Base-by-base conservation (phyloP, 2,113 vertebrate genomes). In the Pelusios castaneus region DNA sequence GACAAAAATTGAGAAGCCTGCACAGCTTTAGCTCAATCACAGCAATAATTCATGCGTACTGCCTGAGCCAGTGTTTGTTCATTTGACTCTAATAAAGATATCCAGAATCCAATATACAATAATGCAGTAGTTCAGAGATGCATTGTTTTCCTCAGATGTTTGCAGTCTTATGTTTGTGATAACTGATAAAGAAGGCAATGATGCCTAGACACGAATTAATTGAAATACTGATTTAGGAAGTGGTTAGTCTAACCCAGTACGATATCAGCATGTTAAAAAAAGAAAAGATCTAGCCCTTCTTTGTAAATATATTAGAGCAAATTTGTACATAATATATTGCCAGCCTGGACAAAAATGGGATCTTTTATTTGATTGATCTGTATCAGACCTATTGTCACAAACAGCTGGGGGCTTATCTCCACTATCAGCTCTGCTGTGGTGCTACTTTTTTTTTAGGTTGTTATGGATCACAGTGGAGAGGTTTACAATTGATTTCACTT, bases 191-290 rank as follows among this genome's bases (percentile, higher is more conserved):
- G 29, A 19, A 2, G 10, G 4, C 47, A 92, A n/a, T 47, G 58
- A 85, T 82, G 5, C 17, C 58, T 91, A 56, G 77, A 90, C 51
- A 80, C 16, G 3, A 91, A 87, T 93, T 87, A 92, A 89, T 47
- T 88, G 31, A 90, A 90, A 95, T 86, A 84, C 8, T 80, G 70
- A 88, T 83, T 85, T 83, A 97, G 49, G 21, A 96, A 90, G 13
- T 78, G 29, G 10, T 60, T 94, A 89, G 29, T 19, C 45, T 87
- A 85, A 82, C 29, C 82, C 25, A 56, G 25, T 70, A 38, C 17
- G 60, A 17, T 60, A 77, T 51, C 6, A 58, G 67, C 8, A n/a
- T 19, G 55, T 86, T 58, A 49, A 67, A 16, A 13, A 87, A 73
- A 82, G 31, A 55, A 89, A 70, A 80, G n/a, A 6, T 2, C 73